These are phyloP conservation scores for Cheirogaleus major DNA, from an alignment of 2,797 vertebrate species.

Conservation along the genomic window DNA sequence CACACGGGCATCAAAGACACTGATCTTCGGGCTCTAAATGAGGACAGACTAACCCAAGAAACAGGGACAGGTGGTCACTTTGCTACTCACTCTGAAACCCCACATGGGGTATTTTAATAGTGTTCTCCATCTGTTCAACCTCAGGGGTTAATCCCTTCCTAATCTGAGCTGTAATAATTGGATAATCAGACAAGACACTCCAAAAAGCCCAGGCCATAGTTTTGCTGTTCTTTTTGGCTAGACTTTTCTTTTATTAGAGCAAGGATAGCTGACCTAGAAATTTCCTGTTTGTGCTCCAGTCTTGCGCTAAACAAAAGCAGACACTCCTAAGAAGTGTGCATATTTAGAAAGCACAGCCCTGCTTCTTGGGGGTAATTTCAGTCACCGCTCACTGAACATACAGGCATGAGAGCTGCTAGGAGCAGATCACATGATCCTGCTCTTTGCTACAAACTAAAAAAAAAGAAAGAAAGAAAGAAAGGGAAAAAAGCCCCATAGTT, in stretches of 20 bases:
- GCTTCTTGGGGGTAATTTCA: neutral
- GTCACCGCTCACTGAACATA: neutral
- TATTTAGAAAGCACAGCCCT: conserved; percentile 1
- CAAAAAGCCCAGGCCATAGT: conserved; percentile 74
- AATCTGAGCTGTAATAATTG: conserved; percentile 76
- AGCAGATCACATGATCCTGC: neutral
- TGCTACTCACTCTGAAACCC: conserved; percentile 54
- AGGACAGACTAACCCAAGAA: conserved; percentile 64
- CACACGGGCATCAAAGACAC: neutral
- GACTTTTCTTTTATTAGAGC: conserved; percentile 76
- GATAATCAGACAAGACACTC: conserved; percentile 83
- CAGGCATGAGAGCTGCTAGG: neutral
- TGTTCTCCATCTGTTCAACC: conserved; percentile 74
- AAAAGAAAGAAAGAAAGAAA: neutral
- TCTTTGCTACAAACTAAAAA: conserved; percentile 47
- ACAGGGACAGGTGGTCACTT: conserved; percentile 74
- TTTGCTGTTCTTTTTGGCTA: conserved; percentile 75
- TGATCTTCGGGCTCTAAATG: conserved; percentile 22
- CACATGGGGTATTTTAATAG: conserved; percentile 74
- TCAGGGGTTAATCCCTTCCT: conserved; percentile 77
- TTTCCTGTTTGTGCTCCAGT: conserved; percentile 68
- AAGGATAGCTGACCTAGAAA: conserved; percentile 77
- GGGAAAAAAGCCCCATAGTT: neutral
- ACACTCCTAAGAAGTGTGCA: conserved; percentile 40
- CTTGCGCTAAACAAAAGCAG: conserved; percentile 76